phyloP scores from a whole-genome alignment of 2,113 vertebrate genomes.

The Riparia riparia region DNA sequence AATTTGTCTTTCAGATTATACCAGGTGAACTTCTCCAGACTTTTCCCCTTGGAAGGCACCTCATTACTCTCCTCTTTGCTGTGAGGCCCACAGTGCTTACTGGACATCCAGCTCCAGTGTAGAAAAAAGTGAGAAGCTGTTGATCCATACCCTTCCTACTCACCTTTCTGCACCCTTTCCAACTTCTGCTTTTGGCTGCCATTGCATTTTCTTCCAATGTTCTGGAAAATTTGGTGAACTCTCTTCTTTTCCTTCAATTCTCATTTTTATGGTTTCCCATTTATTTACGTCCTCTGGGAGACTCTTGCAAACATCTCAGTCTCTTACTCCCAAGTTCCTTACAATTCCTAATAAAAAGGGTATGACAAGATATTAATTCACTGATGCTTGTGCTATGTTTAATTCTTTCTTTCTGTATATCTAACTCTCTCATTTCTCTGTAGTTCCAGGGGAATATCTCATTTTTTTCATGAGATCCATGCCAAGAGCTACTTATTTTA shows the following conservation, averaged over 20 bases:
- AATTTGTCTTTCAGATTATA: not conserved
- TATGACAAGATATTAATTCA: not conserved
- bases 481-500: not conserved
- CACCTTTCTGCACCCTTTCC: not conserved
- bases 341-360: not conserved
- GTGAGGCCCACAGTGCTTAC: not conserved
- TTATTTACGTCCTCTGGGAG: not conserved
- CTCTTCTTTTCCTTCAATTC: not conserved
- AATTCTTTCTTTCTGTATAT: not conserved
- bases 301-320: not conserved
- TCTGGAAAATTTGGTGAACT: not conserved
- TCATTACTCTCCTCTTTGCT: not conserved
- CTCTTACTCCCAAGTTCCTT: not conserved
- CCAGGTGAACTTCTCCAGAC: not conserved
- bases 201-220: not conserved
- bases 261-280: not conserved
- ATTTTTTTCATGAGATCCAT: not conserved
- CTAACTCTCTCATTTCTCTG: not conserved
- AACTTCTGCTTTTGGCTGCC: rapidly evolving
- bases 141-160: not conserved
- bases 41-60: not conserved
- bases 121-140: not conserved
- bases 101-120: not conserved
- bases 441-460: not conserved
- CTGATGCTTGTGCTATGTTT: not conserved